Base-by-base conservation (phyloP, 2,797 vertebrate species). In the Gallinago stenura region DNA sequence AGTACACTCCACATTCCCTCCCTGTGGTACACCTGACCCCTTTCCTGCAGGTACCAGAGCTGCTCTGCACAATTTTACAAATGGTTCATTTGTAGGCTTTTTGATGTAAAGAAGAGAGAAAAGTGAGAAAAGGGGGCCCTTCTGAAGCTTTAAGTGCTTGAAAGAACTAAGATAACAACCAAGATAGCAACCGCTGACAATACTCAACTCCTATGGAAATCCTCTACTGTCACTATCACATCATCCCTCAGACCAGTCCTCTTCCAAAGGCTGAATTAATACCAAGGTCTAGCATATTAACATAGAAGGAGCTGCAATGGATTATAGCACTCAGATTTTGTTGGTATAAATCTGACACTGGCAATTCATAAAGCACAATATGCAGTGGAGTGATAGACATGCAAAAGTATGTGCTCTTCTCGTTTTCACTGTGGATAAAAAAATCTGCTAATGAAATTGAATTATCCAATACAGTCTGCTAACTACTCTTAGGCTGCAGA, bases 371-470 rank as follows among this genome's bases (percentile, higher is more conserved):
- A 50, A 87, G 39, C 16, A 30, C 24, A 57, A 19, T 41, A 37
- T 26, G 37, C 22, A 31, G n/a, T 33, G 54, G 12, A 87, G n/a
- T 66, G 81, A 82, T 22, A 60, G 66, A 12, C 62, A 30, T n/a
- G 20, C 30, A 80, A 56, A 89, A 85, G 22, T 33, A 69, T 33
- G 25, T 10, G 30, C 8, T 87, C 22, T 85, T 76, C 25, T 53
- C 7, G 41, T 57, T 84, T 66, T 62, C 68, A 68, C 20, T 73
- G 25, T 25, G 68, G 35, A 31, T 87, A 31, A 85, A 93, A 93
- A 87, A 71, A 48, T 51, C 56, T 60, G 35, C 21, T 64, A 73
- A 89, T 83, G 77, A 83, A 88, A 83, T 33, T 45, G 41, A 73
- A 46, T 91, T 83, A 80, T 41, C 78, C 45, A 60, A 14, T 28